Evolutionary conservation across 2,888 invertebrate species (phyloP).

Genomic region (Diloba caeruleocephala): DNA sequence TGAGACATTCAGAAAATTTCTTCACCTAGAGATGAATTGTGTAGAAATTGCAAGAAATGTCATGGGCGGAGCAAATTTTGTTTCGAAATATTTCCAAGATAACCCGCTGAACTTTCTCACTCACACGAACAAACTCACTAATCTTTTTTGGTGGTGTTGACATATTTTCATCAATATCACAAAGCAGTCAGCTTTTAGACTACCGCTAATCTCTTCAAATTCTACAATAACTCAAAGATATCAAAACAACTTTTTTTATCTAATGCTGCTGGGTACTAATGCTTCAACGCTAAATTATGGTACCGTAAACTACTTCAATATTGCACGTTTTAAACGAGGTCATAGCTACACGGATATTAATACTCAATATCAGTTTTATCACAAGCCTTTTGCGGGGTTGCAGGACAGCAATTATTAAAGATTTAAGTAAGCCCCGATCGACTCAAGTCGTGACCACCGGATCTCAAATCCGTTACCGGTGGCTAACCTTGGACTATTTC

Average conservation of each 20-base stretch:
- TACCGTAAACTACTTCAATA: conserved; percentile 22
- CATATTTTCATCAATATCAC: conserved; percentile 16
- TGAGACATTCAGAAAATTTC: conserved; percentile 30
- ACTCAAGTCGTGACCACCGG: conserved; percentile 81
- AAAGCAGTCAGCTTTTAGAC: not conserved
- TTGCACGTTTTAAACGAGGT: conserved; percentile 17
- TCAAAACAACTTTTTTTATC: conserved; percentile 10
- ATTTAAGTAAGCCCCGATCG: conserved; percentile 64
- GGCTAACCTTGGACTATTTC: conserved; percentile 85
- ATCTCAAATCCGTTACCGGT: conserved; percentile 81
- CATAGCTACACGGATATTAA: conserved; percentile 35
- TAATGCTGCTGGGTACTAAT: conserved; percentile 13
- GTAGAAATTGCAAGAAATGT: conserved; percentile 29
- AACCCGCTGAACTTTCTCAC: conserved; percentile 6
- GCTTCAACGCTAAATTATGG: not conserved
- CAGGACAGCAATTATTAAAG: conserved; percentile 68
- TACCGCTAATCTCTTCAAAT: conserved; percentile 2
- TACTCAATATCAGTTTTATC: conserved; percentile 52
- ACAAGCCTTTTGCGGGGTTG: conserved; percentile 58
- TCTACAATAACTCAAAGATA: conserved; percentile 1
- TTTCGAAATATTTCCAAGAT: conserved; percentile 18
- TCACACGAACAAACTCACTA: too few species aligned
- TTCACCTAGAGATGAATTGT: conserved; percentile 22
- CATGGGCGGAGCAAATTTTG: conserved; percentile 25
- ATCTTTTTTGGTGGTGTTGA: not conserved